Base-by-base conservation (phyloP, 2,888 invertebrate genomes). In the Heliconius cydno region DNA sequence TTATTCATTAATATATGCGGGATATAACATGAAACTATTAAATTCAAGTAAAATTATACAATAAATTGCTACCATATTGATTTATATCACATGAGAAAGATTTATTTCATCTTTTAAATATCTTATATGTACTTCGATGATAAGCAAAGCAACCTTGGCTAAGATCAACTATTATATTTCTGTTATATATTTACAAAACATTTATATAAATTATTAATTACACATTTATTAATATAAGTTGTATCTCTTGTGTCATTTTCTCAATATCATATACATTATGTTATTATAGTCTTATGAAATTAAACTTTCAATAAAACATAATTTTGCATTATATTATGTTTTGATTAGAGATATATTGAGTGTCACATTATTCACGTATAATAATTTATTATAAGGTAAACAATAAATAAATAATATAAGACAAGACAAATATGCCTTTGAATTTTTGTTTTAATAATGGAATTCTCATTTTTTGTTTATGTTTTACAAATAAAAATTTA, bases 221-320 rank as follows among this genome's bases (percentile, higher is more conserved):
- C 13, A 68, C 13, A 41, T 41, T 10, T 41, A 68, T 68, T 41
- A 68, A n/a, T 25, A 68, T 5, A 68, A 68, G 38, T 68, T 12
- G 13, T 41, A 41, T 25, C 41, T 68, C 38, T 41, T 25, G 12
- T 38, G 13, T n/a, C 0, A 7, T 68, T 68, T 68, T 68, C 38
- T 68, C n/a, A n/a, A n/a, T 38, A 34, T 34, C 6, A 66, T 66
- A 67, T 9, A 30, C 10, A 7, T 22, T 65, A 25, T 25, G 5
- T 28, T 65, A 1, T 28, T 10, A 60, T 60, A n/a, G 60, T 60
- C 9, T 52, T 60, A 60, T 60, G 60, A 60, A 60, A 60, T 60
- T n/a, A n/a, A 60, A 60, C 60, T n/a, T 60, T 60, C 22, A 60
- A 60, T 60, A n/a, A n/a, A 60, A 60, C n/a, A 60, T 60, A n/a